These are phyloP conservation scores for Zaprionus ornatus DNA, from an alignment of 1,140 invertebrate genomes.

Conservation along the genomic window DNA sequence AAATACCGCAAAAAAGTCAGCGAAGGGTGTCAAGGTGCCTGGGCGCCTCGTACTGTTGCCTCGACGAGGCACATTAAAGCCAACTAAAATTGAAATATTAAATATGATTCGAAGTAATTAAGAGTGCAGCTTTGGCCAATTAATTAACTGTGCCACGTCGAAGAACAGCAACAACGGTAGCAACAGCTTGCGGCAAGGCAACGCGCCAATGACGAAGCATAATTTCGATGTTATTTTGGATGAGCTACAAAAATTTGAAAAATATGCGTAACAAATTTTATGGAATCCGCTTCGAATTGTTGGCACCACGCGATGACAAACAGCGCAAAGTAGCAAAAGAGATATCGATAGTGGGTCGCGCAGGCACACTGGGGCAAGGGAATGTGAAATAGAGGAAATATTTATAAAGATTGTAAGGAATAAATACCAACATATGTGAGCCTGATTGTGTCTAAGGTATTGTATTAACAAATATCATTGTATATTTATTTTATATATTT, in stretches of 20 bases:
- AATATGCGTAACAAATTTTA: constrained; percentile 40
- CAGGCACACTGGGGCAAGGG: constrained; percentile 7
- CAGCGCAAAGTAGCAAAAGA: constrained; percentile 12
- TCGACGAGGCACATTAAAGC: constrained; percentile 1
- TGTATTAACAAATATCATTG: too few relatives aligned
- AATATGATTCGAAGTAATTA: constrained; percentile 39
- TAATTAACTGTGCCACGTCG: constrained; percentile 64
- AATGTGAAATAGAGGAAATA: not conserved
- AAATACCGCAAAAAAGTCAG: constrained; percentile 41
- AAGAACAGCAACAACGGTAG: constrained; percentile 3
- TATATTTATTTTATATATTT: too few relatives aligned
- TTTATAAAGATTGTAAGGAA: not conserved
- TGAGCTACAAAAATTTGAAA: constrained; percentile 30
- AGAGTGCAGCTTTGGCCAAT: constrained; percentile 48
- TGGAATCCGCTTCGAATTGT: constrained; percentile 2
- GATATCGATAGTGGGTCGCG: constrained; percentile 5
- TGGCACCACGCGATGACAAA: not conserved
- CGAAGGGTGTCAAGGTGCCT: constrained; percentile 71
- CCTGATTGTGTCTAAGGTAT: too few relatives aligned
- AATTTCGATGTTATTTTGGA: constrained; percentile 9
- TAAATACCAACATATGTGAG: too few relatives aligned
- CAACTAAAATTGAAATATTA: constrained; percentile 21
- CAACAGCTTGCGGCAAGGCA: constrained; percentile 25
- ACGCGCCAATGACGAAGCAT: constrained; percentile 31
- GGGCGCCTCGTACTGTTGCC: constrained; percentile 21